Percentiles rank a stretch among this genome's conserved stretches.
Conservation (phyloP, 2,113 vertebrate species). For the Thinocorus orbignyianus region DNA sequence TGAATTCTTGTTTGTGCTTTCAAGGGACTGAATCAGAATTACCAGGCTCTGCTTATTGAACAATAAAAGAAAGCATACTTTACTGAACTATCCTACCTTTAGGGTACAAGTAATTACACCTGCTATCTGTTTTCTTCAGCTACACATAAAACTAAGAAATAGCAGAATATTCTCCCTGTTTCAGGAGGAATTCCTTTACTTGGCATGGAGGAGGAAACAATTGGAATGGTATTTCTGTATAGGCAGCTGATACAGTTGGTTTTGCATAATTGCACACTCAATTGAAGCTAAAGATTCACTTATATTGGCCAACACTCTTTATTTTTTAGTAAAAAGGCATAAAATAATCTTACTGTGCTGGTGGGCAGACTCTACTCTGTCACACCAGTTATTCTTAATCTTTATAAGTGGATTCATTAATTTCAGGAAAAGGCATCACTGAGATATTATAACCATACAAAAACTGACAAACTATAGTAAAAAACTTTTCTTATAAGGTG, state of each 20-base stretch:
- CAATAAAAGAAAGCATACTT: background rate
- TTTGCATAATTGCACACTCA: background rate
- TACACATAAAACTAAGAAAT: conserved; percentile 47
- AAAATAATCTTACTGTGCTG: background rate
- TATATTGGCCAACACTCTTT: background rate
- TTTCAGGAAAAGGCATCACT: background rate
- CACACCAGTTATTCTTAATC: background rate
- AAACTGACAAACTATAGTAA: background rate
- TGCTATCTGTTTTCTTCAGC: background rate
- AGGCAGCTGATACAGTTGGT: background rate
- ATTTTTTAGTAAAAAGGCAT: background rate
- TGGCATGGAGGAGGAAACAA: conserved; percentile 21
- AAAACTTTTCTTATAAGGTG: background rate
- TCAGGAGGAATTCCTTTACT: conserved; percentile 30
- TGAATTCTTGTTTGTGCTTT: background rate
- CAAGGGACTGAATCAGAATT: background rate
- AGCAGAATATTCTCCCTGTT: conserved; percentile 54
- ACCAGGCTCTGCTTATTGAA: background rate
- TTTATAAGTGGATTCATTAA: background rate
- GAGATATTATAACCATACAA: background rate
- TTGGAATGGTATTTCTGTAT: background rate
- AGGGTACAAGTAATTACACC: conserved; percentile 21
- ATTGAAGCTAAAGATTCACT: background rate
- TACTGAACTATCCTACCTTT: background rate
- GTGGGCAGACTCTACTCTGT: background rate